Evolutionary conservation across 2,888 invertebrate genomes (phyloP), one percentile per base, ranked within the genome.

Genomic region (Thymelicus lineola): DNA sequence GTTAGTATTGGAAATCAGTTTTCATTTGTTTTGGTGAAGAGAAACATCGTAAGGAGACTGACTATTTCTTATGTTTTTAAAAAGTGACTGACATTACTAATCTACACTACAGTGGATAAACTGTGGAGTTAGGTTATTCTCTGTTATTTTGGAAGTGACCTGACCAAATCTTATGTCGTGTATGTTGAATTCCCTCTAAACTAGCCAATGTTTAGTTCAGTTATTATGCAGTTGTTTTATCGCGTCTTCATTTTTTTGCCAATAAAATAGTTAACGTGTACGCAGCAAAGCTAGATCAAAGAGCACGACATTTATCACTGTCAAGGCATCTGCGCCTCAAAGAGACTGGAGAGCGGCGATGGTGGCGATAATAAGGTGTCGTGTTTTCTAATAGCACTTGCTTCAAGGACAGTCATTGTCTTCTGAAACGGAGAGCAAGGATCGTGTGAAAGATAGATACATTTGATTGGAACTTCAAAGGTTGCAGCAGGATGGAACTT

Each of bases 371-470:
- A 70, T 70, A 64, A 70, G 63, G 69, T 62, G 68, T 69, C 62
- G 68, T 69, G 69, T 69, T 69, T 70, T 70, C 69, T 70, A 70
- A 70, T 70, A 70, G 64, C 59, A 50, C 69, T 70, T 64, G 64
- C 50, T 63, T 63, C 58, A 63, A 69, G 20, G 58, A 63, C 57
- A 28, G 28, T 28, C 28, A 62, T 63, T 69, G 69, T 69, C 63
- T 69, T 63, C 63, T 69, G 69, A 58, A 48, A 53, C 55, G 20
- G 46, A 69, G 69, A 58, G 63, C 50, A 46, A 58, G 57, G 63
- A 69, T 58, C 46, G 63, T 50, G 69, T 48, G 69, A 63, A 58
- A 58, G 28, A 63, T 50, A 62, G 58, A 63, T 48, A 58, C 55
- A 14, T 28, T 35, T 35, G 12, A 62, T 53, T 53, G 20, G 20